Evolutionary conservation across 2,888 invertebrate genomes (phyloP), one percentile per base, ranked within the genome.

Genomic region (Chymomyza caudatula): DNA sequence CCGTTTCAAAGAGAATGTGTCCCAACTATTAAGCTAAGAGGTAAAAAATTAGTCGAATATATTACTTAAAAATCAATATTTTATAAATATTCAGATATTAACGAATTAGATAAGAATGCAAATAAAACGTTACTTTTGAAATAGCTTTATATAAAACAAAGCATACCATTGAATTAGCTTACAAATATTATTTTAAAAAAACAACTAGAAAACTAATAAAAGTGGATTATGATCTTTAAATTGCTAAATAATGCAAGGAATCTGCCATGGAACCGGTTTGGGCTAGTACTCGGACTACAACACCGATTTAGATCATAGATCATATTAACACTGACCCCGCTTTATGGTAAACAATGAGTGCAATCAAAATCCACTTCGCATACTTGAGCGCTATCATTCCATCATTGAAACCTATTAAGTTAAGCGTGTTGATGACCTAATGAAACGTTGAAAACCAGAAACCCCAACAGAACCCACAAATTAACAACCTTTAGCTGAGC

Each of bases 311-410:
- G 29, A 37, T 37, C 29, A 37, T 37, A 11, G 29, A 37, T 37
- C 29, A 37, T 37, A 11, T 11, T 37, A 37, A 37, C 29, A 37
- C 11, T 37, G 29, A 37, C 29, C 29, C 11, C 29, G 29, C n/a
- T n/a, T n/a, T 37, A 37, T 13, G n/a, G n/a, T 37, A 8, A 37
- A 37, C 29, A 37, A 37, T 37, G 64, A 83, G 62, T 77, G 65
- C 78, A 77, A 62, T 60, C 62, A 29, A 67, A 73, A 81, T 69
- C 73, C 85, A 58, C 69, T 69, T 75, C 71, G 73, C 80, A 37
- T 73, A 78, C 85, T 86, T 84, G 78, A 65, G 67, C 66, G 63
- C 63, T 53, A 55, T 57, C 47, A 52, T 37, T 11, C 29, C 29
- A 37, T 37, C 29, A 37, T 1, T 37, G 29, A 37, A 37, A 37